Conservation (phyloP, 1,140 invertebrate species). For the Cheumatopsyche charites region DNA sequence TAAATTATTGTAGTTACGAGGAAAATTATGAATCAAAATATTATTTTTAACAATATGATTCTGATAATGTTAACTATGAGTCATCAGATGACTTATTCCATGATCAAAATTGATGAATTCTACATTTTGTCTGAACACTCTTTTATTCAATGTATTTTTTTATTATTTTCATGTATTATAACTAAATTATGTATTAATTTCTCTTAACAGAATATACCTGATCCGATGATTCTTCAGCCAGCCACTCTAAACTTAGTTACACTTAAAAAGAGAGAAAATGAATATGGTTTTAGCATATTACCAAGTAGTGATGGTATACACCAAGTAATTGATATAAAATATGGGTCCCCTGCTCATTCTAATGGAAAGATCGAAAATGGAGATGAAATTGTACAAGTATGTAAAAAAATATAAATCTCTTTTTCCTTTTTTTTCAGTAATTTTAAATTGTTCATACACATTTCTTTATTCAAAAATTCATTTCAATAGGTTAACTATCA, state of each 20-base stretch:
- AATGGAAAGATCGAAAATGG: conserved; percentile 90
- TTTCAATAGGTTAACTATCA: conserved; percentile 81
- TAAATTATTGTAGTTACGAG: no score
- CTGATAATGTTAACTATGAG: no score
- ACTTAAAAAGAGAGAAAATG: conserved; percentile 81
- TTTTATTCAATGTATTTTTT: conserved; percentile 9
- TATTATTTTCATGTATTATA: neutral
- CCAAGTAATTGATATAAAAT: conserved; percentile 83
- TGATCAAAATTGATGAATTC: no score
- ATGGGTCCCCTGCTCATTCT: conserved; percentile 81
- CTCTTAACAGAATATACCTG: conserved; percentile 69
- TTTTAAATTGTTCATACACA: no score
- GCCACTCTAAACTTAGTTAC: conserved; percentile 85
- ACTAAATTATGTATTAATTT: neutral
- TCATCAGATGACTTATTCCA: no score
- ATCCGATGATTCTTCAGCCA: conserved; percentile 88
- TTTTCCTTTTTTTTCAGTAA: neutral
- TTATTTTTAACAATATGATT: no score
- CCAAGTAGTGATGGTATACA: conserved; percentile 86
- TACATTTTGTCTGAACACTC: no score
- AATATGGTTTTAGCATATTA: conserved; percentile 82
- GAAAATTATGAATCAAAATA: no score
- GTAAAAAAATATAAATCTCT: neutral
- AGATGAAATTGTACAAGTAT: conserved; percentile 90
- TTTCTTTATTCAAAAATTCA: no score